phyloP scores from a whole-genome alignment of 2,888 invertebrate genomes.

The Ferdinandea cuprea region DNA sequence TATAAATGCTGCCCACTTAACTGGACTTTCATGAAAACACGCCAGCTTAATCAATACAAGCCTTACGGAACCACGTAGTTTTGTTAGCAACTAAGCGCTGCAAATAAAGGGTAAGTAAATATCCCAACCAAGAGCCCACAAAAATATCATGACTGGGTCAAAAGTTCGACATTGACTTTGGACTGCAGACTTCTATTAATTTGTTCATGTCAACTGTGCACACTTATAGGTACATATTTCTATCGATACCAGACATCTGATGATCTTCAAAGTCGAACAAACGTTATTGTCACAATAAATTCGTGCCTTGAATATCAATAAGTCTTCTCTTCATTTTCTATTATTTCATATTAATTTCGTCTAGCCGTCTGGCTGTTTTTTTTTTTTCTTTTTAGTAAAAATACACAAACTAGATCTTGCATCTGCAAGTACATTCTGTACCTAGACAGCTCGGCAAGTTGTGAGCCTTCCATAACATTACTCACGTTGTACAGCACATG shows the following conservation, averaged over 20 bases:
- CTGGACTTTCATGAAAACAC: too few relatives aligned
- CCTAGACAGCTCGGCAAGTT: not conserved
- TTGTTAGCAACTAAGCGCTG: too few relatives aligned
- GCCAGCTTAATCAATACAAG: too few relatives aligned
- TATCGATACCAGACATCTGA: not conserved
- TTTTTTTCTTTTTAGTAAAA: not conserved
- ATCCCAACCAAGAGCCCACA: too few relatives aligned
- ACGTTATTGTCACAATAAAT: not conserved
- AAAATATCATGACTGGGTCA: too few relatives aligned
- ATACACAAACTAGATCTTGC: slow-evolving; percentile 3
- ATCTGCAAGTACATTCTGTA: not conserved
- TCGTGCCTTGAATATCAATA: slow-evolving; percentile 1
- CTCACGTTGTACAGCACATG: not conserved
- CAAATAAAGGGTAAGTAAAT: too few relatives aligned
- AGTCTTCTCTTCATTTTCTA: not conserved
- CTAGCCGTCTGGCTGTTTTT: slow-evolving; percentile 5
- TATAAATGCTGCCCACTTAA: too few relatives aligned
- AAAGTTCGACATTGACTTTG: too few relatives aligned
- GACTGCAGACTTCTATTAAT: too few relatives aligned
- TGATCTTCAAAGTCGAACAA: not conserved
- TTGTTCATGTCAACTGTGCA: too few relatives aligned
- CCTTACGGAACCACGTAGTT: too few relatives aligned
- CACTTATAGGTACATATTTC: too few relatives aligned
- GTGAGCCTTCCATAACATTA: not conserved
- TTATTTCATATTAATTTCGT: slow-evolving; percentile 11